Evolutionary conservation across 2,797 vertebrate species (phyloP).

Genomic region (Psittacula derbiana): DNA sequence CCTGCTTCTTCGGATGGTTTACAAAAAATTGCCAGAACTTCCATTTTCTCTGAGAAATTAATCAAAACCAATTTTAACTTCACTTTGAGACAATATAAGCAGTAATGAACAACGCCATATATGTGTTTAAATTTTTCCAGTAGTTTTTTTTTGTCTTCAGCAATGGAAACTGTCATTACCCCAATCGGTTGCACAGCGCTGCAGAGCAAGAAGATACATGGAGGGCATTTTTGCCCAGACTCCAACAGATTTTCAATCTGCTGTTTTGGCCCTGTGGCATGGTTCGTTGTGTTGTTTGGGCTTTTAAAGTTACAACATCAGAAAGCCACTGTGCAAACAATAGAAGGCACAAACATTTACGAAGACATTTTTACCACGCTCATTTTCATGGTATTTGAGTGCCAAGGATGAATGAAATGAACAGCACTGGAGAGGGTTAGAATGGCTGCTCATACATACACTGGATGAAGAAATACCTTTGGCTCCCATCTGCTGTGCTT

Average conservation of each 20-base stretch:
- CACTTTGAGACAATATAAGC: background rate
- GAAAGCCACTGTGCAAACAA: background rate
- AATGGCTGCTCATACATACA: rapidly evolving
- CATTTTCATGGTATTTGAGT: background rate
- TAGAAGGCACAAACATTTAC: background rate
- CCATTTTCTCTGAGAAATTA: constrained; percentile 20
- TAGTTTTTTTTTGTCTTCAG: background rate
- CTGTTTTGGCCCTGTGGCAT: background rate
- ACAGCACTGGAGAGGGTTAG: background rate
- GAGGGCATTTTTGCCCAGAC: background rate
- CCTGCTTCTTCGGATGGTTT: background rate
- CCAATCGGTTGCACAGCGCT: rapidly evolving
- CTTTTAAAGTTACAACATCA: background rate
- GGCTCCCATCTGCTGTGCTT: background rate
- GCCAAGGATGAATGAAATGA: background rate
- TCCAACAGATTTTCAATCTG: background rate
- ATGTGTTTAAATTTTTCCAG: background rate
- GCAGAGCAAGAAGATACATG: background rate
- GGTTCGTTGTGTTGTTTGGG: background rate
- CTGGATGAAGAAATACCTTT: background rate
- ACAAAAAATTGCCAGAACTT: background rate
- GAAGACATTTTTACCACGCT: background rate
- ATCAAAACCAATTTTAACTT: background rate
- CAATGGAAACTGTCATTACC: background rate
- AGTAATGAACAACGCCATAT: background rate